Conservation (phyloP, 2,797 vertebrate genomes). For the Semotilus atromaculatus region DNA sequence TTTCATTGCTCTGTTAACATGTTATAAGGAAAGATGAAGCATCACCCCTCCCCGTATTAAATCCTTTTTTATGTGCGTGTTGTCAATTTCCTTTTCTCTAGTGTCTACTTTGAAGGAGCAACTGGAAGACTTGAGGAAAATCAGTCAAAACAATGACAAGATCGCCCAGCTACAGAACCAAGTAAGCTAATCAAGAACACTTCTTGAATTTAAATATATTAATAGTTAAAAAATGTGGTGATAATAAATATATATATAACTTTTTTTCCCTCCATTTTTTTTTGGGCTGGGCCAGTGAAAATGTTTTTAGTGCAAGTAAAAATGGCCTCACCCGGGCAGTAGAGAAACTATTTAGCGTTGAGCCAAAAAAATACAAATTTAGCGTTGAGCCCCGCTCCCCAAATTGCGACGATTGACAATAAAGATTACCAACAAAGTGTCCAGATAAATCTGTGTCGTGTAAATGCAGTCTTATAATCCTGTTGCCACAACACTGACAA, state of each 20-base stretch:
- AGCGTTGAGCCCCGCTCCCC: background rate
- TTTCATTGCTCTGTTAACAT: background rate
- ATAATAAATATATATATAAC: background rate
- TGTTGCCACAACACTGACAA: background rate
- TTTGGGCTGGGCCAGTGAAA: background rate
- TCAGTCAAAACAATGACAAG: conserved; percentile 95
- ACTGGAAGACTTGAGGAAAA: conserved; percentile 93
- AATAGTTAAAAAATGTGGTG: background rate
- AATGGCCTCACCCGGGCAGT: background rate
- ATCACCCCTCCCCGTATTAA: too few relatives aligned
- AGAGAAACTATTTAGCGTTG: background rate
- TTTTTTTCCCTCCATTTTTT: background rate
- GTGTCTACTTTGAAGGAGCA: conserved; percentile 97
- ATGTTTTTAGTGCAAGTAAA: background rate
- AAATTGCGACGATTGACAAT: background rate
- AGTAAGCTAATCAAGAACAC: conserved; percentile 68
- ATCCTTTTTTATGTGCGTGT: background rate
- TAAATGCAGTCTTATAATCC: background rate
- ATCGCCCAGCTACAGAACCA: conserved; percentile 94
- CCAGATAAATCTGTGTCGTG: background rate
- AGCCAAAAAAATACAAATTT: too few relatives aligned
- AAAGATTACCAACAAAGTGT: background rate
- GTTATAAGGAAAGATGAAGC: background rate
- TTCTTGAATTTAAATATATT: background rate
- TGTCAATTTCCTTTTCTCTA: conserved; percentile 62